These are phyloP conservation scores for Thunnus thynnus DNA, from an alignment of 2,113 vertebrate genomes.

Conservation along the genomic window DNA sequence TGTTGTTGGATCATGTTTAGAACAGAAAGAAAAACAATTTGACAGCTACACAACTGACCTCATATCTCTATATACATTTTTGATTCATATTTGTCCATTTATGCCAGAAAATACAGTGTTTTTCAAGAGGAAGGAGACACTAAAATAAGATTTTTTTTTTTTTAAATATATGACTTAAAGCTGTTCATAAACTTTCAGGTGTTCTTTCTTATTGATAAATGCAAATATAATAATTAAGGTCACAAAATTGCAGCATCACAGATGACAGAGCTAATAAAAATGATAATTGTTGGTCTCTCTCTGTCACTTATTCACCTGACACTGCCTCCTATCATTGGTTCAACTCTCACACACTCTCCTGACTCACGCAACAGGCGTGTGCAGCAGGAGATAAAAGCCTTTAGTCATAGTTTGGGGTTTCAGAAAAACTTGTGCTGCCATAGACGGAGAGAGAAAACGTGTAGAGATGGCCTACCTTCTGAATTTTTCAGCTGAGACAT, in stretches of 20 bases:
- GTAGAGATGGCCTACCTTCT: slow-evolving; percentile 54
- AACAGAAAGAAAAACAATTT: too few species aligned
- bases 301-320: slow-evolving; percentile 20
- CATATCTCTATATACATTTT: too few species aligned
- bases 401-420: too few species aligned
- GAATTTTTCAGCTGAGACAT: slow-evolving; percentile 71
- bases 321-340: slow-evolving; percentile 16
- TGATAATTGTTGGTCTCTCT: background rate
- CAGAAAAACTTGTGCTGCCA: background rate
- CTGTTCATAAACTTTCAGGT: background rate
- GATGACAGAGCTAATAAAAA: background rate
- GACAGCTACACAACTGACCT: too few species aligned
- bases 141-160: background rate
- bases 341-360: slow-evolving; percentile 50
- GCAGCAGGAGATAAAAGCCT: slow-evolving; percentile 20
- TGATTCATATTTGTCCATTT: background rate
- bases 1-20: background rate
- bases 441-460: background rate
- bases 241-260: background rate
- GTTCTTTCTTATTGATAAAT: background rate
- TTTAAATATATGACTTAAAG: background rate
- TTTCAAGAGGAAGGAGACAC: background rate
- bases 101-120: background rate
- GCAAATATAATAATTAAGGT: background rate
- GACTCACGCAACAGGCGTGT: background rate